Evolutionary conservation across 1,140 invertebrate species (phyloP).

Genomic region (Hestina assimilis): DNA sequence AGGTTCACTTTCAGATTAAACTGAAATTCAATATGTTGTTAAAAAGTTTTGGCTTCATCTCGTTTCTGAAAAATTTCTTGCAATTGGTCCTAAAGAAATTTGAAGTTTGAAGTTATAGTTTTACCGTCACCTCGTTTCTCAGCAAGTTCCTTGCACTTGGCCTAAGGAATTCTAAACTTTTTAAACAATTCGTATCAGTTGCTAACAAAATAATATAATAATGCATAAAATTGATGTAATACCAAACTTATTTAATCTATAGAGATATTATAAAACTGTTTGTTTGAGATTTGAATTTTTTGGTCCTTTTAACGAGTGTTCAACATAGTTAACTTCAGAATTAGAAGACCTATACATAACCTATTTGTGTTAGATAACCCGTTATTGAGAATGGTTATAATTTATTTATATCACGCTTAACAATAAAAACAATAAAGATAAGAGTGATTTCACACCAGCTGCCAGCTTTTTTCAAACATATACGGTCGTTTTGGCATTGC

Average conservation of each 20-base stretch:
- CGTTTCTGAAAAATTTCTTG: neutral
- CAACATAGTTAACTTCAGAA: too few relatives aligned
- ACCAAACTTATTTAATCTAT: neutral
- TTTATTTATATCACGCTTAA: too few relatives aligned
- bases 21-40: conserved; percentile 11
- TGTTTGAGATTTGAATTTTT: too few relatives aligned
- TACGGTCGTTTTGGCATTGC: too few relatives aligned
- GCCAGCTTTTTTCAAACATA: too few relatives aligned
- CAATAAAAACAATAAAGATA: too few relatives aligned
- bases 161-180: neutral
- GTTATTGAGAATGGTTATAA: too few relatives aligned
- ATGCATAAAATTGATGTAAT: neutral
- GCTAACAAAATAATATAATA: neutral
- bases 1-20: conserved; percentile 9
- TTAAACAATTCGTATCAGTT: neutral
- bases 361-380: too few relatives aligned
- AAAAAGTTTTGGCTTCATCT: conserved; percentile 3
- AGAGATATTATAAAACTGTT: neutral
- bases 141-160: neutral
- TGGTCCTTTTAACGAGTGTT: too few relatives aligned
- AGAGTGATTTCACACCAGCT: too few relatives aligned
- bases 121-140: conserved; percentile 4
- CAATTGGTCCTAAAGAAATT: conserved; percentile 1
- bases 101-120: neutral
- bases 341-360: too few relatives aligned